Percentiles rank a stretch among this genome's conserved stretches.
These are phyloP conservation scores for Cryptophagus acutangulus DNA, from an alignment of 2,888 invertebrate species.

Conservation along the genomic window DNA sequence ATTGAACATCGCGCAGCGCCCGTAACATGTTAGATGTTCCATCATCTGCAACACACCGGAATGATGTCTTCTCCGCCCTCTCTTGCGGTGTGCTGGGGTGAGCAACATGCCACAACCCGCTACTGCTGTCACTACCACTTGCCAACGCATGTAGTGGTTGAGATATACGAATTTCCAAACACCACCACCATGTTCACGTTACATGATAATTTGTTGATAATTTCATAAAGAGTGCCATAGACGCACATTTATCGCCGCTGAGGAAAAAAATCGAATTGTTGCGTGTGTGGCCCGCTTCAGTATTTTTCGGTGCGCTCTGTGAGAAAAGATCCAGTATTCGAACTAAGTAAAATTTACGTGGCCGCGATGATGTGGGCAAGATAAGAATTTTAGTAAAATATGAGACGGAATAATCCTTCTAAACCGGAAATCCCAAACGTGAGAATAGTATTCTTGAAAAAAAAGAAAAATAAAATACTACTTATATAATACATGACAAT, in stretches of 20 bases:
- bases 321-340: constrained; percentile 6
- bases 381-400: constrained; percentile 28
- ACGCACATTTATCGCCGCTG: too few species aligned
- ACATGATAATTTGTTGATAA: too few species aligned
- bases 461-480: constrained; percentile 8
- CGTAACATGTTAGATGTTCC: constrained; percentile 22
- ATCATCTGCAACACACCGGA: constrained; percentile 36
- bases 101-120: constrained; percentile 36
- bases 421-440: constrained; percentile 35
- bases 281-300: too few species aligned
- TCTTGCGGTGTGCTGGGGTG: constrained; percentile 31
- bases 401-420: constrained; percentile 27
- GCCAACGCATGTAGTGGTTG: constrained; percentile 35
- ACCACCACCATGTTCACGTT: background rate
- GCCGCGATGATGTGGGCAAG: constrained; percentile 25
- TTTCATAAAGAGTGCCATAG: too few species aligned
- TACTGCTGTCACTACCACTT: constrained; percentile 38
- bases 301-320: constrained; percentile 1
- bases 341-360: constrained; percentile 30
- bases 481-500: constrained; percentile 3
- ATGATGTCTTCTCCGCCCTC: constrained; percentile 37
- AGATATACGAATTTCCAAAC: constrained; percentile 29
- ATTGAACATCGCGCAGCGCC: too few species aligned
- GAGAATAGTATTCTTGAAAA: constrained; percentile 28
- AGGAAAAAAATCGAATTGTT: too few species aligned